Conservation (phyloP, 53 echinoderm and acorn worm species). For the Patiria pectinifera region DNA sequence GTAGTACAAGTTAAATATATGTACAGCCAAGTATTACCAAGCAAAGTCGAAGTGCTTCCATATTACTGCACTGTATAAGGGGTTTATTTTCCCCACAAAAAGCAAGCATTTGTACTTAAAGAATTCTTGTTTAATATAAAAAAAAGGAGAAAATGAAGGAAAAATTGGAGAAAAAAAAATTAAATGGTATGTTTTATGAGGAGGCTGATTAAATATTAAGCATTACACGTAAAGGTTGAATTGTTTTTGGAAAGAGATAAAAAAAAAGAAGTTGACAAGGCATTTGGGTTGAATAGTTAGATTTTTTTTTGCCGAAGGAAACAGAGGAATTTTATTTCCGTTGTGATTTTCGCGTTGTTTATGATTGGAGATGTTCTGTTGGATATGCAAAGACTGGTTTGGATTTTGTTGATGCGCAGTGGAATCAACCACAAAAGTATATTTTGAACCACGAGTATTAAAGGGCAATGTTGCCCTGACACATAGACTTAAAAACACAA, state of each 20-base stretch:
- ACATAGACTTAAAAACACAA: background rate
- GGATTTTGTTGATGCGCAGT: conserved; percentile 2
- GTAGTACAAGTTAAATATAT: background rate
- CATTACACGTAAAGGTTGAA: conserved; percentile 50
- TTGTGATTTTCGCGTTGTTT: background rate
- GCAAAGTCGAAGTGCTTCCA: conserved; percentile 61
- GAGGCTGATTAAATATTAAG: conserved; percentile 56
- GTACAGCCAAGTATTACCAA: conserved; percentile 11
- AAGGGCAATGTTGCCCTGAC: background rate
- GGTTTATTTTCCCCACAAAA: background rate
- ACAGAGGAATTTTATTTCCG: background rate
- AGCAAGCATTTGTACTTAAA: conserved; percentile 63
- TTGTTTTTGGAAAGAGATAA: background rate
- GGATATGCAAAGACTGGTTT: conserved; percentile 32
- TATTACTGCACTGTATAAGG: conserved; percentile 29
- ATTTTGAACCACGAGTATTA: background rate
- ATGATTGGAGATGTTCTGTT: background rate
- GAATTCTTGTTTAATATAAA: conserved; percentile 21
- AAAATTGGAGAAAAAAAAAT: background rate
- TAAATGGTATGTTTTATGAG: background rate
- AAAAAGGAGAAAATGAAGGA: background rate
- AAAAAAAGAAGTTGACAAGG: background rate
- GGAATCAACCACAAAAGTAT: background rate
- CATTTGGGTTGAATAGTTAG: background rate
- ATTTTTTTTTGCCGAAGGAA: background rate